phyloP scores from a whole-genome alignment of 1,140 invertebrate genomes.

The Gryon sp. region DNA sequence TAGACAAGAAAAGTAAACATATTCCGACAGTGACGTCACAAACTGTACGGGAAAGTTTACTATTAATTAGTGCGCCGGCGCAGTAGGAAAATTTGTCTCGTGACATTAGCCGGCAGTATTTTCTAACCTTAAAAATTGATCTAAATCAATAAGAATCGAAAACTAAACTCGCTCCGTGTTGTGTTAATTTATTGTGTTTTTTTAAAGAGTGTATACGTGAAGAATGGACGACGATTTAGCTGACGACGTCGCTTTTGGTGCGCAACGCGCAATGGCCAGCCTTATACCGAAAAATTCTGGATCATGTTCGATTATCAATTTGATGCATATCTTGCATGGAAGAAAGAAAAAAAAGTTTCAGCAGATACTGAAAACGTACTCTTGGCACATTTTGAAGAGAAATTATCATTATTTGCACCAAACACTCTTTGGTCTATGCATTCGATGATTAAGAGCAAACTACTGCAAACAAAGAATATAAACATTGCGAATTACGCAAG shows the following conservation, averaged over 20 bases:
- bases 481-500: neutral
- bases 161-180: neutral
- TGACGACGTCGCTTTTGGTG: neutral
- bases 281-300: neutral
- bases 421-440: neutral
- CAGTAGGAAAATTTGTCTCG: no score
- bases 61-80: no score
- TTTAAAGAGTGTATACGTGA: neutral
- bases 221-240: neutral
- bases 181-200: neutral
- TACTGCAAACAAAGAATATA: neutral
- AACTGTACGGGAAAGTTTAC: no score
- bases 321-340: neutral
- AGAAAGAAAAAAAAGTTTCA: neutral
- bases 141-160: neutral
- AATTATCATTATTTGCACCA: neutral
- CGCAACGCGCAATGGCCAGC: neutral
- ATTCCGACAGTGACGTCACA: neutral
- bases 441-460: neutral
- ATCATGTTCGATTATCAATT: neutral
- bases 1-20: neutral
- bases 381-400: neutral
- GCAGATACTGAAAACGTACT: neutral
- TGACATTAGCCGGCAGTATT: no score
- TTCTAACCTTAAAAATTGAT: no score